phyloP scores from a whole-genome alignment of 2,797 vertebrate species.

The Neoniphon sammara region DNA sequence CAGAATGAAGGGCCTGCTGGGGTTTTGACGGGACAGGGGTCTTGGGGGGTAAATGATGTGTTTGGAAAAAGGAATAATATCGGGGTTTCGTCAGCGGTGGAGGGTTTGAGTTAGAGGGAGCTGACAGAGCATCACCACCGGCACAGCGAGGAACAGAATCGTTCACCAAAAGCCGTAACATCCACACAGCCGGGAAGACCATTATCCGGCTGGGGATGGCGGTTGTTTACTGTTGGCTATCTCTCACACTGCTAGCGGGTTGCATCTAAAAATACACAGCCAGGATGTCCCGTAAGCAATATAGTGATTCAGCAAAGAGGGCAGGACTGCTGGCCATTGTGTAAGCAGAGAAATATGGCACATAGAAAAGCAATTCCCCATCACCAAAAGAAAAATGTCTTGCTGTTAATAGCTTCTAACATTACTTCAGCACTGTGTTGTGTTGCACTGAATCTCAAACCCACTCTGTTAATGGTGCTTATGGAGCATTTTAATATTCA shows the following conservation, averaged over 20 bases:
- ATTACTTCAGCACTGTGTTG: no score
- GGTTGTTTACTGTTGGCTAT: constrained; percentile 66
- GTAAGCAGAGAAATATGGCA: not conserved
- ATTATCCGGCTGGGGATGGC: constrained; percentile 61
- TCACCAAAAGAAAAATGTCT: no score
- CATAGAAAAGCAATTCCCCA: not conserved
- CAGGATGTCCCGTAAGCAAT: constrained; percentile 12
- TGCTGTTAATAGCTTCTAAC: no score
- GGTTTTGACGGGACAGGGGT: constrained; percentile 33
- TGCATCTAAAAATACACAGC: constrained; percentile 41
- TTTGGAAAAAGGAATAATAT: constrained; percentile 58
- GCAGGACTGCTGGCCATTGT: not conserved
- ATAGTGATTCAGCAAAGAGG: constrained; percentile 15
- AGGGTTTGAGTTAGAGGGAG: constrained; percentile 32
- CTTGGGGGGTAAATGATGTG: constrained; percentile 62
- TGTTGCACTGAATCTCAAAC: no score
- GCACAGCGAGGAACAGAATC: constrained; percentile 44
- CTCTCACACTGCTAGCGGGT: constrained; percentile 48
- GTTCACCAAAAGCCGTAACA: constrained; percentile 56
- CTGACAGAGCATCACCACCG: constrained; percentile 48
- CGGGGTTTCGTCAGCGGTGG: constrained; percentile 26
- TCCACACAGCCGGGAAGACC: constrained; percentile 56
- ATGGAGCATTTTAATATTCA: no score
- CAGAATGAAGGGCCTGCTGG: constrained; percentile 52
- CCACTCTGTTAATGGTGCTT: no score